Evolutionary conservation across 2,888 invertebrate genomes (phyloP).

Genomic region (Coenonympha glycerion): DNA sequence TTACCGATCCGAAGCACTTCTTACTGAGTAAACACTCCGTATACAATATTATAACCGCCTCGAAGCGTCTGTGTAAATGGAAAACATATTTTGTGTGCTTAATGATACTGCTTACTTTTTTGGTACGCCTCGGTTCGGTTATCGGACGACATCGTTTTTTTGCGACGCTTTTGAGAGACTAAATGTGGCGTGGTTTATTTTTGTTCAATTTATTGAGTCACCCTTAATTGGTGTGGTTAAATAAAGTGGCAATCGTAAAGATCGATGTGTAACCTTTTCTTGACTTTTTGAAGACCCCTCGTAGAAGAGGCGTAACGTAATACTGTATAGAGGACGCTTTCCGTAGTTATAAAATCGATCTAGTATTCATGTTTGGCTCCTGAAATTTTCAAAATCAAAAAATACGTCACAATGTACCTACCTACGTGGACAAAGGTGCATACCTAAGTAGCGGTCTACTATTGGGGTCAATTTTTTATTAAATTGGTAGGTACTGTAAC

Average conservation of each 20-base stretch:
- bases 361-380: no score
- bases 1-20: constrained; percentile 71
- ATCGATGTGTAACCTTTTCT: constrained; percentile 30
- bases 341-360: no score
- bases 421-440: no score
- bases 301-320: no score
- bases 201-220: constrained; percentile 57
- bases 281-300: neutral
- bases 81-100: constrained; percentile 76
- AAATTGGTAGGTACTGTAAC: no score
- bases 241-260: constrained; percentile 46
- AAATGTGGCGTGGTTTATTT: constrained; percentile 51
- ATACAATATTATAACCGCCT: constrained; percentile 75
- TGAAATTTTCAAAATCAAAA: no score
- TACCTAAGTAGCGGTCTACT: no score
- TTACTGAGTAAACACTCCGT: constrained; percentile 75
- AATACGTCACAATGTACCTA: no score
- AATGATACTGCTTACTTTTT: constrained; percentile 74
- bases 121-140: constrained; percentile 61
- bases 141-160: constrained; percentile 67
- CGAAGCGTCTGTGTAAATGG: constrained; percentile 73
- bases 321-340: no score
- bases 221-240: constrained; percentile 61
- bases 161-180: constrained; percentile 52
- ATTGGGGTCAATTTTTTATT: no score